Evolutionary conservation across 1,140 invertebrate species (phyloP), one percentile per base, ranked within the genome.

Genomic region (Drosophila kanapiae): DNA sequence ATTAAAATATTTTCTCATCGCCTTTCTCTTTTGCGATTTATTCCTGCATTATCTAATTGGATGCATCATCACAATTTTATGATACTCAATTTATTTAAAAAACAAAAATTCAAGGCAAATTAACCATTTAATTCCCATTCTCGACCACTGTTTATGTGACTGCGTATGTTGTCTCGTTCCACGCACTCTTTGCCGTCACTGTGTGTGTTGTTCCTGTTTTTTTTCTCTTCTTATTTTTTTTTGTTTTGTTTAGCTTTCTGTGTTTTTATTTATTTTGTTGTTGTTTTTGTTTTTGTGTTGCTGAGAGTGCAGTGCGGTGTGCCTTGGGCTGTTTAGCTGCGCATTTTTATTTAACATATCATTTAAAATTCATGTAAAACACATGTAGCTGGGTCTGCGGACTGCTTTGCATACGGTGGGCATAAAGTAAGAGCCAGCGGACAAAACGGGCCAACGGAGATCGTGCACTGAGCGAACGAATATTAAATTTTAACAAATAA

Each of bases 351-450:
- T 82, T 91, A 91, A 91, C 87, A 91, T 91, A 91, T 91, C 87
- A 91, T 91, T 91, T 91, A 91, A 91, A 91, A 91, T 91, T 91
- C 87, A 91, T 91, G 87, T 91, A 87, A 91, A 91, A 91, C 87
- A 91, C 87, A 91, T 91, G 87, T 91, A 86, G 79, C 75, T 82
- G 74, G 38, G 48, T 68, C 79, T 42, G 43, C 43, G 37, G 67
- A 78, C 84, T 85, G 81, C 78, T 88, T 88, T 88, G 85, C 85
- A 88, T 88, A 90, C 86, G 77, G 81, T 86, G 69, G 81, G 85
- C 86, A 90, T 88, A 90, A 88, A 88, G 80, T 88, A 75, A 80
- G 68, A 72, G 45, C 68, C 68, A 16, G 65, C 43, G 56, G 65
- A 42, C 37, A 68, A 42, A 65, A 49, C 23, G 35, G 53, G 40